Evolutionary conservation across 2,888 invertebrate species (phyloP).

Genomic region (Nasonovia ribisnigri): DNA sequence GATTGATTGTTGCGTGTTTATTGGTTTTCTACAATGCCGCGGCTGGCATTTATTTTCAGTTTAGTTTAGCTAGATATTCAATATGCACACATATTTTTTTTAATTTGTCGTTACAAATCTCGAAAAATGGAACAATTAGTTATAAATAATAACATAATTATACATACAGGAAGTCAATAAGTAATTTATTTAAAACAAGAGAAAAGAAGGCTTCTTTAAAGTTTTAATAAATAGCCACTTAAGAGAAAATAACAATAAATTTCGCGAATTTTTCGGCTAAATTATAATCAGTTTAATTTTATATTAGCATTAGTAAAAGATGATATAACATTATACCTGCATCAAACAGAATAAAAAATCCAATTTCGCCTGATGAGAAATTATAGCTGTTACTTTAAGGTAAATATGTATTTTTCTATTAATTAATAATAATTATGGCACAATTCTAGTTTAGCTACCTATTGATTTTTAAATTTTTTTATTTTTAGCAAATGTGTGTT

Average conservation of each 20-base stretch:
- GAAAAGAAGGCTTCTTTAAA: constrained; percentile 7
- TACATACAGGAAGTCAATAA: constrained; percentile 10
- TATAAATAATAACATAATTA: constrained; percentile 35
- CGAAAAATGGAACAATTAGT: constrained; percentile 15
- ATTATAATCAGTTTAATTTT: constrained; percentile 20
- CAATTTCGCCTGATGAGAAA: background rate
- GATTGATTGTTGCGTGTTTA: background rate
- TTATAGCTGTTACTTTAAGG: constrained; percentile 6
- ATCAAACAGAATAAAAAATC: constrained; percentile 14
- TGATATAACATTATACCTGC: constrained; percentile 14
- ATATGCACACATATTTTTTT: background rate
- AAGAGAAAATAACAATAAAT: constrained; percentile 17
- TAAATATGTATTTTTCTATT: background rate
- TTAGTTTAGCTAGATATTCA: constrained; percentile 26
- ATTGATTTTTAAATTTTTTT: too few relatives aligned
- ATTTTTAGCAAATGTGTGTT: too few relatives aligned
- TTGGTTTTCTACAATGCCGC: constrained; percentile 2
- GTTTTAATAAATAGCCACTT: constrained; percentile 28
- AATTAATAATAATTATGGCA: background rate
- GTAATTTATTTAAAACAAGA: constrained; percentile 23
- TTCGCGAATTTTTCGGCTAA: constrained; percentile 13
- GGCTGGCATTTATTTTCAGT: constrained; percentile 21
- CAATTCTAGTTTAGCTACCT: too few relatives aligned
- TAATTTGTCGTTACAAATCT: constrained; percentile 14
- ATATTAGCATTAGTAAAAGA: constrained; percentile 25